These are phyloP conservation scores for Ennomos fuscantarius DNA, from an alignment of 2,888 invertebrate species.

Conservation along the genomic window DNA sequence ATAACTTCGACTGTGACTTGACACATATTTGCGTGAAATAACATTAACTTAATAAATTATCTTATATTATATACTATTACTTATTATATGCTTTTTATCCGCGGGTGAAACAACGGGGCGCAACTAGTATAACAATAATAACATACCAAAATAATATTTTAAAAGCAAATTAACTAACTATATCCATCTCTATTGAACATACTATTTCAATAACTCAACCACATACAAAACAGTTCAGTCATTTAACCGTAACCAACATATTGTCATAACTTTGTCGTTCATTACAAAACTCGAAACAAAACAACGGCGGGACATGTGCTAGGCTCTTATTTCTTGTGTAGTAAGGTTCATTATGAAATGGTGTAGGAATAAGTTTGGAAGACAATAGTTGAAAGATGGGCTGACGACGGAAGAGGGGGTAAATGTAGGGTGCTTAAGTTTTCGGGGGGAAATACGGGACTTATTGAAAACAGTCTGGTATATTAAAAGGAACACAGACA, in stretches of 20 bases:
- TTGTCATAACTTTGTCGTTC: conserved; percentile 30
- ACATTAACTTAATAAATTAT: too few species aligned
- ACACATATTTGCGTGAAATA: too few species aligned
- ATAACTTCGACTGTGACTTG: too few species aligned
- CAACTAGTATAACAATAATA: too few species aligned
- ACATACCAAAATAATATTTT: background rate
- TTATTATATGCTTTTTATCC: too few species aligned
- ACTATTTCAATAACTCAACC: conserved; percentile 10
- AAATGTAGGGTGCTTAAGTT: conserved; percentile 4
- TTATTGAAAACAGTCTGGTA: background rate
- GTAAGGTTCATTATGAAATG: conserved; percentile 30
- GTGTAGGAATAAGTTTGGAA: conserved; percentile 31
- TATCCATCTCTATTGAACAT: background rate
- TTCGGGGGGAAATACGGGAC: conserved; percentile 2
- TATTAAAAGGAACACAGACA: too few species aligned
- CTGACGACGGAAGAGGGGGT: conserved; percentile 19
- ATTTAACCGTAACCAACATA: conserved; percentile 22
- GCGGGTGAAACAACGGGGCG: too few species aligned
- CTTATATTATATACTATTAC: too few species aligned
- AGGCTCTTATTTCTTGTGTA: conserved; percentile 23
- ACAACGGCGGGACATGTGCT: conserved; percentile 20
- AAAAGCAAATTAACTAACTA: background rate
- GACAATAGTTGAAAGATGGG: conserved; percentile 37
- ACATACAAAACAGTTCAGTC: conserved; percentile 15
- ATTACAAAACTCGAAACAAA: conserved; percentile 33